Percentiles rank a stretch among this genome's conserved stretches.
These are phyloP conservation scores for Armadillidium nasatum DNA, from an alignment of 1,140 invertebrate species.

Conservation along the genomic window DNA sequence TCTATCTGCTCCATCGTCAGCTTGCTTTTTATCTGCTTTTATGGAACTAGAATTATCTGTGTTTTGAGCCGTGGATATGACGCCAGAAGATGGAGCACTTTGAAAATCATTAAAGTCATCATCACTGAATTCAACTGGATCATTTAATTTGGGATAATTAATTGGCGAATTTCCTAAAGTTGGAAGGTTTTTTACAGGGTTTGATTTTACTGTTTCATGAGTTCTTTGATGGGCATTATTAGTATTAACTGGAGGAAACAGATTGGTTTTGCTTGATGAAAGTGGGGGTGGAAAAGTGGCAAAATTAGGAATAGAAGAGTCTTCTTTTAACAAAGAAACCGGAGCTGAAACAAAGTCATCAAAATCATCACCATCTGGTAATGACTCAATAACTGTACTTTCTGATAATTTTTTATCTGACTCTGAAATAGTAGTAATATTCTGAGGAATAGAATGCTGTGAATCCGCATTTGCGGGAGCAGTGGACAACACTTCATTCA, in stretches of 20 bases:
- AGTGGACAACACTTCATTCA: too few species aligned
- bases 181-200: slow-evolving; percentile 25
- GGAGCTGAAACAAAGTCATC: slow-evolving; percentile 36
- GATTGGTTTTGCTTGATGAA: too few species aligned
- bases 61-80: background rate
- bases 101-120: slow-evolving; percentile 41
- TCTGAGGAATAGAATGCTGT: background rate
- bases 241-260: too few species aligned
- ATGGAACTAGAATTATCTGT: background rate
- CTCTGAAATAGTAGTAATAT: background rate
- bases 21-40: slow-evolving; percentile 2
- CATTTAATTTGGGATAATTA: slow-evolving; percentile 15
- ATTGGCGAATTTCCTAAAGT: slow-evolving; percentile 32
- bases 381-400: background rate
- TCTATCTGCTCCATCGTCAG: slow-evolving; percentile 23
- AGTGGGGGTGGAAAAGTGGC: too few species aligned
- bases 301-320: background rate
- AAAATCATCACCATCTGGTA: slow-evolving; percentile 35
- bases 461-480: background rate
- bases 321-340: background rate
- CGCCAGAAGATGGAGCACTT: slow-evolving; percentile 21
- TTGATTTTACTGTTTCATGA: too few species aligned
- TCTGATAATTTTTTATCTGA: background rate
- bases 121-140: slow-evolving; percentile 14
- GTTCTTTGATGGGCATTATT: too few species aligned